Percentiles rank a stretch among this genome's conserved stretches.
These are phyloP conservation scores for Mystacornis crossleyi DNA, from an alignment of 2,113 vertebrate genomes.

Conservation along the genomic window DNA sequence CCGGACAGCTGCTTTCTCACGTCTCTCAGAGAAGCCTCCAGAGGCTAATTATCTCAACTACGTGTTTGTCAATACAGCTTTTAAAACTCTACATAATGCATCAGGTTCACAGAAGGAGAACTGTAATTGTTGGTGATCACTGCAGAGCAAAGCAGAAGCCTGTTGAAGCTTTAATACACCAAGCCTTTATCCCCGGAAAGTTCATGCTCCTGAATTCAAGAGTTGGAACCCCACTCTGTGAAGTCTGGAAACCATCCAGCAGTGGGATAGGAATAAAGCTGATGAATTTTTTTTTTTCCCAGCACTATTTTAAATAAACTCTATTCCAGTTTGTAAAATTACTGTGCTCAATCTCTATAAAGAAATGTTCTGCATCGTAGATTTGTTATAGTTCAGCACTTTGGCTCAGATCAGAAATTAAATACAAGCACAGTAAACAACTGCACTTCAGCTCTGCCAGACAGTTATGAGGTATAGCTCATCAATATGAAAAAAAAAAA, in stretches of 20 bases:
- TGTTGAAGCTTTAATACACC: background rate
- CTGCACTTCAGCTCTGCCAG: background rate
- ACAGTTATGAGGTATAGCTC: background rate
- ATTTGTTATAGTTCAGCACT: slow-evolving; percentile 18
- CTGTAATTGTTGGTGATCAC: background rate
- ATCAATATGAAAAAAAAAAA: background rate
- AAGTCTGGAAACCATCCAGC: background rate
- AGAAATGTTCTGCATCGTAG: background rate
- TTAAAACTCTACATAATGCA: background rate
- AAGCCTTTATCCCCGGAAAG: background rate
- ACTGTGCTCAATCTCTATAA: slow-evolving; percentile 1
- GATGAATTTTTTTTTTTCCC: background rate
- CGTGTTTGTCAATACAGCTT: slow-evolving; percentile 26
- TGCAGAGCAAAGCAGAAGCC: slow-evolving; percentile 15
- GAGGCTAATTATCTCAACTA: slow-evolving; percentile 2
- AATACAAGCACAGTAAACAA: slow-evolving; percentile 19
- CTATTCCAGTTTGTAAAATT: background rate
- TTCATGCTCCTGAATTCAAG: background rate
- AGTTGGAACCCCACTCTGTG: background rate
- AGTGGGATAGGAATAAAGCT: background rate
- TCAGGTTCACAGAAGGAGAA: background rate
- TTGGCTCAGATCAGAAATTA: background rate
- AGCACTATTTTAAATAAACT: slow-evolving; percentile 8
- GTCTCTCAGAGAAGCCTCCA: background rate
- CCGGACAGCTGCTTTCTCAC: background rate